phyloP scores from a whole-genome alignment of 2,888 invertebrate genomes.

The Parapristionchus giblindavisi region DNA sequence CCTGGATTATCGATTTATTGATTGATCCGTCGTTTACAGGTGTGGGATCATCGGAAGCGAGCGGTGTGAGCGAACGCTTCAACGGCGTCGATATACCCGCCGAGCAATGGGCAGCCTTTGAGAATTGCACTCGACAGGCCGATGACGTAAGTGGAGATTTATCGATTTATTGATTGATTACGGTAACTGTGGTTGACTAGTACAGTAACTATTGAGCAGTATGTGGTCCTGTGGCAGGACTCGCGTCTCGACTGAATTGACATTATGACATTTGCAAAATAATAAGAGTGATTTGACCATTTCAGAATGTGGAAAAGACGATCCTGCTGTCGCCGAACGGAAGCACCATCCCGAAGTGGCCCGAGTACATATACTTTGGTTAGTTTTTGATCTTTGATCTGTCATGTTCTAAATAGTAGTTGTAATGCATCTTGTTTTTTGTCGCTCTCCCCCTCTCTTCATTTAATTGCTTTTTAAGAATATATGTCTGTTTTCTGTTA shows the following conservation, averaged over 20 bases:
- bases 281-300: not conserved
- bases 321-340: slow-evolving; percentile 12
- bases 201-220: too few relatives aligned
- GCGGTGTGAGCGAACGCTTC: not conserved
- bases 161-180: too few relatives aligned
- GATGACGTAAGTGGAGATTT: slow-evolving; percentile 14
- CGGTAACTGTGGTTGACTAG: too few relatives aligned
- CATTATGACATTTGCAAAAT: too few relatives aligned
- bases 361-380: slow-evolving; percentile 21
- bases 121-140: slow-evolving; percentile 10
- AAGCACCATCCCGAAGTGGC: slow-evolving; percentile 19
- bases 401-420: too few relatives aligned
- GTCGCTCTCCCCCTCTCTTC: too few relatives aligned
- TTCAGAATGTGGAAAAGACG: slow-evolving; percentile 32
- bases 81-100: not conserved
- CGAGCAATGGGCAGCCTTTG: slow-evolving; percentile 6
- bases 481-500: too few relatives aligned
- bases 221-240: too few relatives aligned
- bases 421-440: too few relatives aligned
- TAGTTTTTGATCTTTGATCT: not conserved
- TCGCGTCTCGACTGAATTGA: too few relatives aligned
- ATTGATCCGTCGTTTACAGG: not conserved
- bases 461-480: too few relatives aligned
- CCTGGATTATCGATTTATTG: not conserved
- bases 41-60: slow-evolving; percentile 9